Conservation (phyloP, 2,113 vertebrate genomes). For the Mormoops blainvillei region DNA sequence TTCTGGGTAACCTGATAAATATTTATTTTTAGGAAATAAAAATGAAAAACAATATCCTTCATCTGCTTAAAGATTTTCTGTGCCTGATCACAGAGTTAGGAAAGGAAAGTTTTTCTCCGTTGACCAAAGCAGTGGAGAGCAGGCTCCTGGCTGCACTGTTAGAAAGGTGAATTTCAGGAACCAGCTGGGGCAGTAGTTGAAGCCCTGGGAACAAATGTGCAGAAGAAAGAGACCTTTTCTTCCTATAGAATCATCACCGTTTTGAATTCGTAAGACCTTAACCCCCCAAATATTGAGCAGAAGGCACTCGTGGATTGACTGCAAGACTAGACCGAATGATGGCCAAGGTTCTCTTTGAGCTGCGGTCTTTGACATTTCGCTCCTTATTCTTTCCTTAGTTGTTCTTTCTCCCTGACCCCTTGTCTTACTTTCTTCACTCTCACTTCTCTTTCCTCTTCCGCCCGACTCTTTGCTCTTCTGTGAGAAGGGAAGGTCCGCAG, state of each 20-base stretch:
- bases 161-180: neutral
- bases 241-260: neutral
- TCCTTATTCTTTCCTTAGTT: neutral
- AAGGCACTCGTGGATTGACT: rapidly evolving
- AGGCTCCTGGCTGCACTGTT: neutral
- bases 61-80: neutral
- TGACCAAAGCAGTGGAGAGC: neutral
- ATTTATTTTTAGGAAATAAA: neutral
- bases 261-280: neutral
- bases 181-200: neutral
- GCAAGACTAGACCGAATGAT: neutral
- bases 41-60: neutral
- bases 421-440: neutral
- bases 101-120: neutral
- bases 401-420: neutral
- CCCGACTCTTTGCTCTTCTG: neutral
- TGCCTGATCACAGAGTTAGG: neutral
- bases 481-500: neutral
- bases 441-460: neutral
- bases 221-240: neutral
- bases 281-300: neutral
- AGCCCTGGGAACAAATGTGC: neutral
- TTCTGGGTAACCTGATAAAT: neutral
- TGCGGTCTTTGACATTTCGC: neutral
- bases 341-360: neutral